Evolutionary conservation across 2,797 vertebrate genomes (phyloP).

Genomic region (Luscinia luscinia): DNA sequence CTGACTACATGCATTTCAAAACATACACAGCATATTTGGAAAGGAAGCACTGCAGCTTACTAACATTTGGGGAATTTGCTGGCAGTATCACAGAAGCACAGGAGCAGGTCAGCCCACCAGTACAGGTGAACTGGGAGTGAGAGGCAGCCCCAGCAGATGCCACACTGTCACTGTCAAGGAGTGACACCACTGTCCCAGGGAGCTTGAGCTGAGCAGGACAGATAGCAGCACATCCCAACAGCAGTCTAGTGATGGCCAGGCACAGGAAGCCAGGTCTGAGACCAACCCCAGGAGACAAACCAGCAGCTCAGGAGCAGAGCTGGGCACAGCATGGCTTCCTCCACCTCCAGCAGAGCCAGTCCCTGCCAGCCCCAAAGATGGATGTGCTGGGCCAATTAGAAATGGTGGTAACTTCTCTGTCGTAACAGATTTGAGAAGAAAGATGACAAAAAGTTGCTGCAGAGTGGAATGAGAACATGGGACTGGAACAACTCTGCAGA

Average conservation of each 20-base stretch:
- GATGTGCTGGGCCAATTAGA: not conserved
- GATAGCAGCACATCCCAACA: accelerated
- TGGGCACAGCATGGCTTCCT: accelerated
- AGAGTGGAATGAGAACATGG: not conserved
- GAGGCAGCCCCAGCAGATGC: accelerated
- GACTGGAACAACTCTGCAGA: not conserved
- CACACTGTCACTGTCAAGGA: accelerated
- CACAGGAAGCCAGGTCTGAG: accelerated
- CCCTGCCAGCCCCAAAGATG: too few relatives aligned
- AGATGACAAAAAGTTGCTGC: not conserved
- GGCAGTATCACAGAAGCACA: accelerated
- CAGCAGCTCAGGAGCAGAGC: accelerated
- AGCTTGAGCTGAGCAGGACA: accelerated
- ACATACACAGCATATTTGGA: accelerated
- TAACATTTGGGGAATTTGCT: not conserved
- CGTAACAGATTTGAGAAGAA: not conserved
- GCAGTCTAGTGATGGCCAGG: accelerated
- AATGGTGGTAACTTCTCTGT: not conserved
- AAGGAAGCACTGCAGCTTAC: not conserved
- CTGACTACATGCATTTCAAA: not conserved
- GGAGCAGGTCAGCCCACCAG: not conserved
- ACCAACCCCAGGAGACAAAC: accelerated
- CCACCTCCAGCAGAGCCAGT: not conserved
- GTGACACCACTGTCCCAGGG: accelerated
- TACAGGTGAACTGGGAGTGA: not conserved